Percentiles rank a stretch among this genome's conserved stretches.
These are phyloP conservation scores for Parus major DNA, from an alignment of 2,113 vertebrate genomes.

Conservation along the genomic window DNA sequence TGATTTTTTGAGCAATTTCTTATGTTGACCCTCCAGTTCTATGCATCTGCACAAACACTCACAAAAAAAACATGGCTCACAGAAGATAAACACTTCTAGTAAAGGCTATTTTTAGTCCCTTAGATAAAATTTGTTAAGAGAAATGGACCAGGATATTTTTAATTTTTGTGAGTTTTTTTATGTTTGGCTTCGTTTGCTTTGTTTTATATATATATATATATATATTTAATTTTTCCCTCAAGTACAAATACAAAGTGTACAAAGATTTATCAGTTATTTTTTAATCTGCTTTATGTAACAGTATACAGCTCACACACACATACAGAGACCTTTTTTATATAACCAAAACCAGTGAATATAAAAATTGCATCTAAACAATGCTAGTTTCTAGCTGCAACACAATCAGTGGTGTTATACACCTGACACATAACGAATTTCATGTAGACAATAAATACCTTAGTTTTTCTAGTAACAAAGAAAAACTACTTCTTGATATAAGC, in stretches of 20 bases:
- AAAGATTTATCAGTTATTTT: neutral
- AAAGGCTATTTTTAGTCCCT: neutral
- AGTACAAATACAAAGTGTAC: neutral
- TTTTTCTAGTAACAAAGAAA: neutral
- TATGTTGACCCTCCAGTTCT: neutral
- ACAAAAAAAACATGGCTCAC: neutral
- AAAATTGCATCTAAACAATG: neutral
- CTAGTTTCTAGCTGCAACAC: neutral
- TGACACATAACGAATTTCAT: neutral
- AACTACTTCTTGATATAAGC: neutral
- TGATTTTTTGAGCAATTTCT: neutral
- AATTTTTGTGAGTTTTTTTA: neutral
- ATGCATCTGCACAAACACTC: neutral
- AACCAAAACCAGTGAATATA: neutral
- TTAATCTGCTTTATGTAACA: neutral
- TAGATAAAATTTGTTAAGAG: neutral
- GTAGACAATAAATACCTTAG: neutral
- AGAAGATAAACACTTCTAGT: neutral
- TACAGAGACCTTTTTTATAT: neutral
- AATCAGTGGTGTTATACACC: neutral
- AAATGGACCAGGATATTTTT: neutral
- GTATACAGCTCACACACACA: neutral
- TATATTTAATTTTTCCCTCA: neutral
- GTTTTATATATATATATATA: no score
- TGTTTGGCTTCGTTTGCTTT: neutral